Evolutionary conservation across 2,113 vertebrate genomes (phyloP).

Genomic region (Zosterops pallidus): DNA sequence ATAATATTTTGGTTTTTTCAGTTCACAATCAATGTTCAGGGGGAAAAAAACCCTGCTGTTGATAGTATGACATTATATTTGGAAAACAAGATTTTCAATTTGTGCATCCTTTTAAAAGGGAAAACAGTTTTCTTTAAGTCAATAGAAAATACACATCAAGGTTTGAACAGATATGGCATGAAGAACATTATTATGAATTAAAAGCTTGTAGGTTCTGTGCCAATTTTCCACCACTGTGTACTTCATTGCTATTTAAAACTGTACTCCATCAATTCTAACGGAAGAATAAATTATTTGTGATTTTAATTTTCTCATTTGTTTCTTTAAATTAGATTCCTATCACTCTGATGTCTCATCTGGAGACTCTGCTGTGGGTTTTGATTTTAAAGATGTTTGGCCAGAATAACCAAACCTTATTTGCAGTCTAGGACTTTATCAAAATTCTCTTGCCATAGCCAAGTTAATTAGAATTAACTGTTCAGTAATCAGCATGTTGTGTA

Average conservation of each 20-base stretch:
- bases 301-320: slow-evolving; percentile 82
- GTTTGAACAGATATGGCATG: slow-evolving; percentile 58
- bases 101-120: slow-evolving; percentile 49
- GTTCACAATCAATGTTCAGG: slow-evolving; percentile 4
- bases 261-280: slow-evolving; percentile 85
- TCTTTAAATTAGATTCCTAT: slow-evolving; percentile 78
- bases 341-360: slow-evolving; percentile 72
- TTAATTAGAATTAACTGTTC: slow-evolving; percentile 87
- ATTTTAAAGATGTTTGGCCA: slow-evolving; percentile 66
- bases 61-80: not conserved
- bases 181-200: slow-evolving; percentile 70
- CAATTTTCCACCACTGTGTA: slow-evolving; percentile 82
- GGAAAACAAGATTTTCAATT: slow-evolving; percentile 38
- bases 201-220: slow-evolving; percentile 77
- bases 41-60: not conserved
- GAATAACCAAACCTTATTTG: slow-evolving; percentile 68
- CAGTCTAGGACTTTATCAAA: slow-evolving; percentile 79
- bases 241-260: slow-evolving; percentile 93
- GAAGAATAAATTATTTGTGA: slow-evolving; percentile 91
- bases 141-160: slow-evolving; percentile 55
- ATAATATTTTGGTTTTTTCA: not conserved
- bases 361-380: slow-evolving; percentile 69
- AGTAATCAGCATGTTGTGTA: slow-evolving; percentile 82
- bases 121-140: slow-evolving; percentile 42
- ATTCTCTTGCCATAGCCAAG: slow-evolving; percentile 80